These are phyloP conservation scores for Phlogophora meticulosa DNA, from an alignment of 2,888 invertebrate genomes.

Conservation along the genomic window DNA sequence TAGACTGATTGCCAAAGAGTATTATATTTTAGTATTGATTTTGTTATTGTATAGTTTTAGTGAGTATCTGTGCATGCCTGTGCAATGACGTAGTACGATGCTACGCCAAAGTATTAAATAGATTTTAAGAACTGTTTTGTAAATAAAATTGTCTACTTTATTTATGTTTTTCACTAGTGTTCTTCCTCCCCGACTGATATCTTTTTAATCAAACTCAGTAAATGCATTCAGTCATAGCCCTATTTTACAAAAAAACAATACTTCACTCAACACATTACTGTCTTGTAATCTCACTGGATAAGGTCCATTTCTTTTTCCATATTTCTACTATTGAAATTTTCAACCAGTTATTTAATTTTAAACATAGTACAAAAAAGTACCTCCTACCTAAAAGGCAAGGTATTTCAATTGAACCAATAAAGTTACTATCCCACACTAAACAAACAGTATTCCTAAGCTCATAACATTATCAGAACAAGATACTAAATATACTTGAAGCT, in stretches of 20 bases:
- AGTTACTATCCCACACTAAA: constrained; percentile 32
- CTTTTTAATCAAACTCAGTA: too few relatives aligned
- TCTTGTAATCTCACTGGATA: too few relatives aligned
- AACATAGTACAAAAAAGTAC: too few relatives aligned
- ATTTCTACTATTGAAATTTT: not conserved
- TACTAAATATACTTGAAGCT: constrained; percentile 47
- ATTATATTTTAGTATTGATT: constrained; percentile 76
- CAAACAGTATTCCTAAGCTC: constrained; percentile 36
- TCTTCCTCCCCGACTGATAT: not conserved
- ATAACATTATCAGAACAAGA: constrained; percentile 48
- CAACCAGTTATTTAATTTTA: not conserved
- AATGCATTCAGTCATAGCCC: too few relatives aligned
- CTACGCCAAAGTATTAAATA: constrained; percentile 74
- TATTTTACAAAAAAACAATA: too few relatives aligned
- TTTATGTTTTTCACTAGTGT: constrained; percentile 22
- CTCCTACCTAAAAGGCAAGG: not conserved
- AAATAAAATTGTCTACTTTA: constrained; percentile 74
- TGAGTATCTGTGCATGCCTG: constrained; percentile 62
- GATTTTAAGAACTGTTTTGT: constrained; percentile 75
- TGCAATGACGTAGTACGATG: constrained; percentile 66
- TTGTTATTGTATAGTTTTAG: constrained; percentile 74
- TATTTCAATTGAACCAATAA: not conserved
- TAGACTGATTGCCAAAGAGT: constrained; percentile 86
- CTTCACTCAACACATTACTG: too few relatives aligned
- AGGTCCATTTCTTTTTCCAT: too few relatives aligned